Conservation (phyloP, 2,113 vertebrate species). For the Numenius arquata region DNA sequence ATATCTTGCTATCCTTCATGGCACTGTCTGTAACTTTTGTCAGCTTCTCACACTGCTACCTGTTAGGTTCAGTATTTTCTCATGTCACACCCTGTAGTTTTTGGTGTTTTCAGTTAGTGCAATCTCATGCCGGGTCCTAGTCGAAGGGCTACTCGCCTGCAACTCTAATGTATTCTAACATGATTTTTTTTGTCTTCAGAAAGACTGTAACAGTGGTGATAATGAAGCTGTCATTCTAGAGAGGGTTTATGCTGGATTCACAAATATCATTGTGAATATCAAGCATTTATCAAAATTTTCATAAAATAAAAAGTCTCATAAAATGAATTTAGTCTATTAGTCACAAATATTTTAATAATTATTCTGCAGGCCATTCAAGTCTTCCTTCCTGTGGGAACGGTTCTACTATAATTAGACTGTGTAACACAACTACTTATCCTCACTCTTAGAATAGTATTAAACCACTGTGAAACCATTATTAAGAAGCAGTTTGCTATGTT, state of each 20-base stretch:
- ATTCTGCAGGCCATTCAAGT: not conserved
- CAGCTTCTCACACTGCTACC: not conserved
- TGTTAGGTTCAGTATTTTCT: fast-evolving
- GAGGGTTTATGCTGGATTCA: not conserved
- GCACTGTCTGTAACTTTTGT: not conserved
- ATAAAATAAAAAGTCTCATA: not conserved
- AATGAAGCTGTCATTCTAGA: not conserved
- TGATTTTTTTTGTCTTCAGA: not conserved
- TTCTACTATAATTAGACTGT: not conserved
- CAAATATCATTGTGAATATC: not conserved
- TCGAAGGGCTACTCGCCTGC: not conserved
- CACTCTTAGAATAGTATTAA: not conserved
- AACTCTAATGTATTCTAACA: not conserved
- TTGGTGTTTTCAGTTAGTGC: not conserved
- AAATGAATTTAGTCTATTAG: not conserved
- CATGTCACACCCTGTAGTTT: not conserved
- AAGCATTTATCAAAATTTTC: not conserved
- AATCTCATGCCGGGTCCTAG: not conserved
- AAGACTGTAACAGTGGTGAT: not conserved
- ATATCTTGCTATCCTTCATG: not conserved
- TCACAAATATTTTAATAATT: not conserved
- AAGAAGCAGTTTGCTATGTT: not conserved
- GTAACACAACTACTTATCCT: not conserved
- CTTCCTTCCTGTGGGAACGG: not conserved
- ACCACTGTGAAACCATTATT: not conserved